A percentile compares a stretch with the other conserved stretches of the same genome.
These are phyloP conservation scores for Chondrilla cf. caribensis DNA, from an alignment of 37 sponge, comb jelly and placozoan genomes.

Conservation along the genomic window DNA sequence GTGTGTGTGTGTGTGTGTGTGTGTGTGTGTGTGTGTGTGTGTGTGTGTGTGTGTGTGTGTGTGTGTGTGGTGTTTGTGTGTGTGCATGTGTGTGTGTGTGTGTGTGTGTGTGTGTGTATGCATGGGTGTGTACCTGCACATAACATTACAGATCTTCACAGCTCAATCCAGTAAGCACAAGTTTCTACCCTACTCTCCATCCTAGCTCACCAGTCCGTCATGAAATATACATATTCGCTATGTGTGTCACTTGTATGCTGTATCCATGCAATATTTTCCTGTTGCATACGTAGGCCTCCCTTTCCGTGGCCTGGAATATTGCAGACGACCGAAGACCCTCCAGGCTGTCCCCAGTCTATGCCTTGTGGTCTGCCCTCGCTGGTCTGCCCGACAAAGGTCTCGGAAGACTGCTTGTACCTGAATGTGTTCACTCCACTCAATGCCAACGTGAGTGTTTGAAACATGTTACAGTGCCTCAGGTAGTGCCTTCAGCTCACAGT, in stretches of 20 bases:
- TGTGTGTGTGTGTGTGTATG: too few species aligned
- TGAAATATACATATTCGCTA: too few species aligned
- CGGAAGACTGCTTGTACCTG: slow-evolving; percentile 76
- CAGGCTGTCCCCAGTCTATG: slow-evolving; percentile 56
- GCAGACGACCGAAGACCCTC: slow-evolving; percentile 45
- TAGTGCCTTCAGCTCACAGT: background rate
- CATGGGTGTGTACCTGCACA: too few species aligned
- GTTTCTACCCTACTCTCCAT: too few species aligned
- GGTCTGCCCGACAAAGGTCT: slow-evolving; percentile 42
- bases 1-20: background rate
- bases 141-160: too few species aligned
- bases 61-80: too few species aligned
- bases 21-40: too few species aligned
- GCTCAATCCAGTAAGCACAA: background rate
- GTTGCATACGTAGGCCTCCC: slow-evolving; percentile 34
- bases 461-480: background rate
- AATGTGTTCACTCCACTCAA: slow-evolving; percentile 66
- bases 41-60: too few species aligned
- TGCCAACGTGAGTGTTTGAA: slow-evolving; percentile 28
- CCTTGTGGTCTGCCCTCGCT: slow-evolving; percentile 46
- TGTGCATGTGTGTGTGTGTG: too few species aligned
- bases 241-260: too few species aligned
- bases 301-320: slow-evolving; percentile 48
- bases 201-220: too few species aligned
- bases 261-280: background rate